Conservation (phyloP, 2,113 vertebrate genomes). For the Corvus cornix region DNA sequence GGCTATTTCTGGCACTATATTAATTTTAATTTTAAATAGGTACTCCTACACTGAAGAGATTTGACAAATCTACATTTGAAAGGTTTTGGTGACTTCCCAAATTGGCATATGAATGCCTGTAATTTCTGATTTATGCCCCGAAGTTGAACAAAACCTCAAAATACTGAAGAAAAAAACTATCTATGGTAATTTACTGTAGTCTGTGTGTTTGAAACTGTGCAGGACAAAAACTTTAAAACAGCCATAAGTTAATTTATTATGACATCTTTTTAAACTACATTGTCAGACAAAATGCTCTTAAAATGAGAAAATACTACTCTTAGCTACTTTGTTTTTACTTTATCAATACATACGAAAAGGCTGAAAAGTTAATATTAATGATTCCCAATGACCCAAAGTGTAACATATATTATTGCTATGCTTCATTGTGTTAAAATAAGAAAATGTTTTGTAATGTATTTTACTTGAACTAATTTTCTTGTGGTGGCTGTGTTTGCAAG, state of each 20-base stretch:
- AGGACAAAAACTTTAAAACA: neutral
- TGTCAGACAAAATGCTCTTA: neutral
- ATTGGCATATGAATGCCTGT: neutral
- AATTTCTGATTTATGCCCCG: neutral
- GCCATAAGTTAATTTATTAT: neutral
- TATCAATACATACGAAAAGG: neutral
- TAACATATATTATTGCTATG: neutral
- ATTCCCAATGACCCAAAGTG: neutral
- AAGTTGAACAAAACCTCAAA: neutral
- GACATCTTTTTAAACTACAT: neutral
- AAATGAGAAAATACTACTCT: neutral
- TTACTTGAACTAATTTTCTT: neutral
- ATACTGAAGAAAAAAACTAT: neutral
- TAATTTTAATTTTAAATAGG: neutral
- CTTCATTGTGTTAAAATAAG: neutral
- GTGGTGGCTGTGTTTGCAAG: neutral
- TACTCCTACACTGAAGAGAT: neutral
- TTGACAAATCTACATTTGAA: neutral
- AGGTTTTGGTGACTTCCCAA: neutral
- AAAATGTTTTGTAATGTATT: neutral
- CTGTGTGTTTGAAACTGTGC: neutral
- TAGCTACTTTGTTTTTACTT: neutral
- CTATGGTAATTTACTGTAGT: neutral
- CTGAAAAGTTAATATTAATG: neutral
- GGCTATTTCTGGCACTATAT: neutral